phyloP scores from a whole-genome alignment of 1,140 invertebrate species.

The Littorina saxatilis region DNA sequence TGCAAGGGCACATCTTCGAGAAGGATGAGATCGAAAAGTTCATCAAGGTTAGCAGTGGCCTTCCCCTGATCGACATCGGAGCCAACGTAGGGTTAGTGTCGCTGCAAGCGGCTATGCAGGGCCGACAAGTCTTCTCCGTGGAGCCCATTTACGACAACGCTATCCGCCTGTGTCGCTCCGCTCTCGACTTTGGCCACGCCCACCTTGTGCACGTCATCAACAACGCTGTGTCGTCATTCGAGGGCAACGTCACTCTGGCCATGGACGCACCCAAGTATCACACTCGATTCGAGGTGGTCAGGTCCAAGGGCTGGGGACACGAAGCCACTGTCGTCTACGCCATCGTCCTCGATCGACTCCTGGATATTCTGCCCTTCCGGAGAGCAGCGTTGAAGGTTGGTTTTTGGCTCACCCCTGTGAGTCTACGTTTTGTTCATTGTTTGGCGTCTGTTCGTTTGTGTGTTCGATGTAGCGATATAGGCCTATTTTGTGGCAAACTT shows the following conservation, averaged over 20 bases:
- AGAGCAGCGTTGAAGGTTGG: slow-evolving; percentile 22
- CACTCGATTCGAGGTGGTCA: background rate
- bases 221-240: slow-evolving; percentile 1
- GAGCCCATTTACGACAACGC: slow-evolving; percentile 45
- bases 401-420: too few species aligned
- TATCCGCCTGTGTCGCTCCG: slow-evolving; percentile 44
- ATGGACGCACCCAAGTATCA: background rate
- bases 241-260: slow-evolving; percentile 18
- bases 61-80: slow-evolving; percentile 47
- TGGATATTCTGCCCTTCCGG: slow-evolving; percentile 8
- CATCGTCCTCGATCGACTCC: background rate
- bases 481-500: too few species aligned
- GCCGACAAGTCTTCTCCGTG: slow-evolving; percentile 40
- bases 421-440: too few species aligned
- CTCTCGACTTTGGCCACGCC: slow-evolving; percentile 19
- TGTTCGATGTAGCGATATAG: too few species aligned
- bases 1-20: background rate
- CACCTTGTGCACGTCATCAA: background rate
- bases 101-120: slow-evolving; percentile 40
- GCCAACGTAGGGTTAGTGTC: slow-evolving; percentile 48
- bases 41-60: background rate
- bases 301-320: background rate
- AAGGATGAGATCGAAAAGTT: background rate
- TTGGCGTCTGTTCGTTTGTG: too few species aligned
- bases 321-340: background rate